These are phyloP conservation scores for Agrotis segetum DNA, from an alignment of 2,888 invertebrate species.

Conservation along the genomic window DNA sequence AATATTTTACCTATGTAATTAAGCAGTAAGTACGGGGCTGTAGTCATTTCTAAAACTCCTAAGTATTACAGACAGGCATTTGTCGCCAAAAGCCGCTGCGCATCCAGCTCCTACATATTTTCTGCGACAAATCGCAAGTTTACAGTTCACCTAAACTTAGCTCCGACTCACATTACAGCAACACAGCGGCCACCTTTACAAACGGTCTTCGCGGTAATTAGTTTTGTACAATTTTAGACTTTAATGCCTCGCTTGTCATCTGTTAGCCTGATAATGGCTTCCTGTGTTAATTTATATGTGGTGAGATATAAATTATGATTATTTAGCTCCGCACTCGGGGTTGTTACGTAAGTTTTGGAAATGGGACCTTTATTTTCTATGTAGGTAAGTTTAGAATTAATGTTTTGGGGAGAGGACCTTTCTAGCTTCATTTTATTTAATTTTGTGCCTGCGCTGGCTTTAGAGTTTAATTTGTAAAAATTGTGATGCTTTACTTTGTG, in stretches of 20 bases:
- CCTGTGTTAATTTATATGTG: constrained; percentile 81
- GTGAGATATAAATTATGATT: constrained; percentile 77
- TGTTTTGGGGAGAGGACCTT: constrained; percentile 36
- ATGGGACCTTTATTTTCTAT: constrained; percentile 53
- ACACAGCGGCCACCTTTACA: constrained; percentile 66
- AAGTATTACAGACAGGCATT: constrained; percentile 1
- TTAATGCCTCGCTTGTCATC: constrained; percentile 81
- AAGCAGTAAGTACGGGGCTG: no score
- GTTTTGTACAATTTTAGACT: constrained; percentile 85
- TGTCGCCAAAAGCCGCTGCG: constrained; percentile 1
- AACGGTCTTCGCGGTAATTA: constrained; percentile 81
- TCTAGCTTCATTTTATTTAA: constrained; percentile 53
- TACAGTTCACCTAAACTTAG: constrained; percentile 52
- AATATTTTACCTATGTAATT: no score
- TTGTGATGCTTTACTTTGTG: constrained; percentile 11
- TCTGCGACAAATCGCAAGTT: constrained; percentile 60
- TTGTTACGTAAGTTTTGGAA: constrained; percentile 51
- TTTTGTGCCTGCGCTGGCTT: constrained; percentile 39
- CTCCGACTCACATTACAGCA: constrained; percentile 48
- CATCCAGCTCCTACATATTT: constrained; percentile 23
- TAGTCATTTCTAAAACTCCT: neutral
- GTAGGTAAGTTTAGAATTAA: constrained; percentile 60
- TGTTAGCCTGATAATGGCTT: constrained; percentile 80
- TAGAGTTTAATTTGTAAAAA: constrained; percentile 33
- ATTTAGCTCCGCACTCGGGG: constrained; percentile 62